Conservation (phyloP, 2,113 vertebrate species). For the Odocoileus hemionus region DNA sequence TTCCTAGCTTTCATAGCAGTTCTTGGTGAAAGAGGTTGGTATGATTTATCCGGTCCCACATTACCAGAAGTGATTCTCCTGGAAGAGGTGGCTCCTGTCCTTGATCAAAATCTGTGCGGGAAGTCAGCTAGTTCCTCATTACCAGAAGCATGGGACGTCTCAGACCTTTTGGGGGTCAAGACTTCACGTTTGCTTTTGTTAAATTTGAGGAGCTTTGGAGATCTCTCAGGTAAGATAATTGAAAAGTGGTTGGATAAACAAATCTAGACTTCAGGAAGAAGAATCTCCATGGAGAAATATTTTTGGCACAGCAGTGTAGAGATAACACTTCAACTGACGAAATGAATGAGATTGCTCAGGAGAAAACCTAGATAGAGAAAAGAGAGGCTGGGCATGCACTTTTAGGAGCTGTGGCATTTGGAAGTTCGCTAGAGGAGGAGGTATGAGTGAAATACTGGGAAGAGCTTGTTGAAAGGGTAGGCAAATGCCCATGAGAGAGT, state of each 20-base stretch:
- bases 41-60: not conserved
- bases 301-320: not conserved
- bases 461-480: not conserved
- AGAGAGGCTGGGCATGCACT: not conserved
- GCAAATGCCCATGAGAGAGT: not conserved
- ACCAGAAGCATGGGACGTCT: not conserved
- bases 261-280: not conserved
- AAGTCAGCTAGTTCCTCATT: not conserved
- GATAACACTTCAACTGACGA: not conserved
- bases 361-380: not conserved
- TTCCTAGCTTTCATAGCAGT: not conserved
- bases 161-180: not conserved
- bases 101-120: not conserved
- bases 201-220: not conserved
- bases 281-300: not conserved
- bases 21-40: not conserved
- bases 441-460: not conserved
- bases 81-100: not conserved
- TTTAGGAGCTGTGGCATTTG: not conserved
- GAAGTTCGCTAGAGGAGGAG: not conserved
- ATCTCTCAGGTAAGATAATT: not conserved
- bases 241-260: not conserved
- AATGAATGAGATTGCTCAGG: not conserved
- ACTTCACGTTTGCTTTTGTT: not conserved
- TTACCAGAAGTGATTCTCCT: not conserved